Base-by-base conservation (phyloP, 2,888 invertebrate genomes). In the Polyploca ridens region DNA sequence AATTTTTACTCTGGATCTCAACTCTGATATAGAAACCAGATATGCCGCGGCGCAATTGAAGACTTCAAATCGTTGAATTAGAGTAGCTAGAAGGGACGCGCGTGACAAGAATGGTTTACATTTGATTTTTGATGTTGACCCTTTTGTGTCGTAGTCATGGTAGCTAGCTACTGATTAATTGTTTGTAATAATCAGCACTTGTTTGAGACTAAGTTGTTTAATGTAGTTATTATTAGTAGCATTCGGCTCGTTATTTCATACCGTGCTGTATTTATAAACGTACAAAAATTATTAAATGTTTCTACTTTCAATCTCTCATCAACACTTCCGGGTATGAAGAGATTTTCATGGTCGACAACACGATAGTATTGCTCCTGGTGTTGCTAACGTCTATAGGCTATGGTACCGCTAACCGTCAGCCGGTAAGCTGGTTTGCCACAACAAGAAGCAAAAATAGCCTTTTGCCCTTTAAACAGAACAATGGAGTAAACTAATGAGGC, bases 11-110 rank as follows among this genome's bases (percentile, higher is more conserved):
- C 76, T 70, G 41, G 27, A 58, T 69, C 41, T 13, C 41, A 13
- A 13, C 75, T 86, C 83, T 68, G 80, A 86, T 89, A 84, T 86
- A 88, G 86, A 90, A 87, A 85, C 81, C 82, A 86, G 89, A 90
- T 89, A 88, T 76, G 66, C 74, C 70, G 79, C 79, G 77, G 76
- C 70, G 68, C 76, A 82, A 81, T 81, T 82, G 80, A 78, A 69
- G 70, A 75, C 67, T 78, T 75, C 69, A 71, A 68, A 76, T 66
- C 75, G 66, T 74, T 66, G 78, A 76, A 70, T 75, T 79, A 81
- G 68, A 76, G 68, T 70, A 69, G 66, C 77, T 82, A 69, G 83
- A 87, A 78, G 72, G 64, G 75, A 58, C 67, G 67, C 58, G 63
- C 70, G 74, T 64, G 69, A 72, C 61, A 44, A 14, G 61, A 61